Percentiles rank a stretch among this genome's conserved stretches.
Evolutionary conservation across 53 echinoderm and acorn worm species (phyloP).

Genomic region (Henricia sp.): DNA sequence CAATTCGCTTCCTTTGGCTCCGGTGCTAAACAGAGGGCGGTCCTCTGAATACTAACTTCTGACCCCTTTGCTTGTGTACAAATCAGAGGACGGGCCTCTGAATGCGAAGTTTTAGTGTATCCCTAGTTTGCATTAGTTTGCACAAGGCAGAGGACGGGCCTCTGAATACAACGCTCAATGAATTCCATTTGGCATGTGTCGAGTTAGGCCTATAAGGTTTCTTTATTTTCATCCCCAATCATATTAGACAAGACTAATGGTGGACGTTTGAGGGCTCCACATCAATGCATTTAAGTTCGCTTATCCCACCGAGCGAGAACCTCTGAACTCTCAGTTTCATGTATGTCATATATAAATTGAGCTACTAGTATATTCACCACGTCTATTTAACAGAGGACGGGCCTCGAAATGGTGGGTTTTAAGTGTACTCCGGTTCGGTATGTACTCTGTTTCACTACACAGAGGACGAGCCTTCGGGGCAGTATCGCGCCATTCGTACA

Average conservation of each 20-base stretch:
- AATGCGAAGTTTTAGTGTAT: background rate
- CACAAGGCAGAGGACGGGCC: background rate
- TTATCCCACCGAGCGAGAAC: background rate
- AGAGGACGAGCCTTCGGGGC: background rate
- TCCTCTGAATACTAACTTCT: background rate
- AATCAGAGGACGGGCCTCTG: background rate
- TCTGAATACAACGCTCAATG: too few relatives aligned
- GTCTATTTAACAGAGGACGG: slow-evolving; percentile 3
- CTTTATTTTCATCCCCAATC: too few relatives aligned
- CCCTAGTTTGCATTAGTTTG: background rate
- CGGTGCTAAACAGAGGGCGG: too few relatives aligned
- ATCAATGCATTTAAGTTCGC: background rate
- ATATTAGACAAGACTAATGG: too few relatives aligned
- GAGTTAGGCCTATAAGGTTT: background rate
- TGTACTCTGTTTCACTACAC: too few relatives aligned
- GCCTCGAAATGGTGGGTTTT: background rate
- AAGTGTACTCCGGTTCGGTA: background rate
- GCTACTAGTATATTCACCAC: background rate
- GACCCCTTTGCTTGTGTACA: too few relatives aligned
- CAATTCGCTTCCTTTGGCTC: too few relatives aligned
- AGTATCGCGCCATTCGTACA: background rate
- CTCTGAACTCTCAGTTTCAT: background rate
- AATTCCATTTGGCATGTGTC: background rate
- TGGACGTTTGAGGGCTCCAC: too few relatives aligned
- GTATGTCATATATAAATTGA: background rate